Conservation (phyloP, 2,888 invertebrate species). For the Acanthosepion esculentum region DNA sequence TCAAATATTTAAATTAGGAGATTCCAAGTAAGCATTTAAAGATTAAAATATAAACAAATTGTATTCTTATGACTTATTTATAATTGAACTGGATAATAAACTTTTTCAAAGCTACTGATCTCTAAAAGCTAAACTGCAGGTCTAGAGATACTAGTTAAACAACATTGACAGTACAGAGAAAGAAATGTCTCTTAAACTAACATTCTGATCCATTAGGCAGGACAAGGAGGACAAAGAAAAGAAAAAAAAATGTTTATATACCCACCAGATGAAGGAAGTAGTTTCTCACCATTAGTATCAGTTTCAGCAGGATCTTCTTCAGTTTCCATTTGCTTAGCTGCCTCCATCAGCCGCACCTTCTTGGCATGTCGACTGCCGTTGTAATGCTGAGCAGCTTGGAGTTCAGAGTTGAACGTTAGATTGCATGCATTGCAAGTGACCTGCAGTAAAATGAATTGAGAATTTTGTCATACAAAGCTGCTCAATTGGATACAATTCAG, state of each 20-base stretch:
- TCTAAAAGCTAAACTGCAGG: neutral
- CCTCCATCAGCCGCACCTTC: constrained; percentile 36
- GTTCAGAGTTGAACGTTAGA: constrained; percentile 41
- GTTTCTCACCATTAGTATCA: constrained; percentile 43
- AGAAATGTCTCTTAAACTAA: neutral
- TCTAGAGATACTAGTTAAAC: neutral
- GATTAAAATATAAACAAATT: too few relatives aligned
- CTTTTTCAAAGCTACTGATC: neutral
- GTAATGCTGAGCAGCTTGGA: constrained; percentile 44
- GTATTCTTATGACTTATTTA: too few relatives aligned
- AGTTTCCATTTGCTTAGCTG: neutral
- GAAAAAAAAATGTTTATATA: neutral
- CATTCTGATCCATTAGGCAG: neutral
- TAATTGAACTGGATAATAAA: too few relatives aligned
- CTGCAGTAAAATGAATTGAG: neutral
- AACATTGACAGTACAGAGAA: neutral
- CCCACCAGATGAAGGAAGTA: neutral
- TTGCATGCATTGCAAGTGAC: constrained; percentile 24
- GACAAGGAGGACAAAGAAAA: neutral
- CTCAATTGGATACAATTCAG: neutral
- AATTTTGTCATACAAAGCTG: neutral
- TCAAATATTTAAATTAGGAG: too few relatives aligned
- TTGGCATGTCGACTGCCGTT: constrained; percentile 41
- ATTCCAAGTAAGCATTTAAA: too few relatives aligned
- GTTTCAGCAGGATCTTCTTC: neutral